phyloP scores from a whole-genome alignment of 1,140 invertebrate genomes.

The Chymomyza costata region DNA sequence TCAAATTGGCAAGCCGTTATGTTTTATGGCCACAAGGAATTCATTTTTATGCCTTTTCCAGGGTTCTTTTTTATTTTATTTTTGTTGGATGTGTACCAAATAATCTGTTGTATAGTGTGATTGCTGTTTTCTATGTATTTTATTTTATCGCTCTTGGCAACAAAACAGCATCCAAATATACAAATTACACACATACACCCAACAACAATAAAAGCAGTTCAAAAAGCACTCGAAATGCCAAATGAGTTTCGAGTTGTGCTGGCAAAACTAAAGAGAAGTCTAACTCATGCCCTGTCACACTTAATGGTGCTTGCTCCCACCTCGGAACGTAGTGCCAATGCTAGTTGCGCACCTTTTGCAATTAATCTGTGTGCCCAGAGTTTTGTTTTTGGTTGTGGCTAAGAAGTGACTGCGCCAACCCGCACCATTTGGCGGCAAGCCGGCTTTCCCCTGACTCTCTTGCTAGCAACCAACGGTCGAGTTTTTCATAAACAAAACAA shows the following conservation, averaged over 20 bases:
- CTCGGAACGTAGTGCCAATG: constrained; percentile 6
- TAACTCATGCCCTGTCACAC: constrained; percentile 49
- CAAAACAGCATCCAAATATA: constrained; percentile 29
- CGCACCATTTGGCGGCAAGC: too few relatives aligned
- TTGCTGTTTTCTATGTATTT: constrained; percentile 65
- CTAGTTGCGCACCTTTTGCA: constrained; percentile 34
- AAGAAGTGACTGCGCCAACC: constrained; percentile 16
- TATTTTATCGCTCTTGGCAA: constrained; percentile 67
- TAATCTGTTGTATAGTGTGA: too few relatives aligned
- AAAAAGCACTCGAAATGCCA: constrained; percentile 72
- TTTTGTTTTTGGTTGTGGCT: constrained; percentile 13
- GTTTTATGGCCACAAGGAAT: constrained; percentile 70
- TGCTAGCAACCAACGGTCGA: too few relatives aligned
- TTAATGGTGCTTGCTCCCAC: constrained; percentile 31
- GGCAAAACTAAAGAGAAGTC: too few relatives aligned
- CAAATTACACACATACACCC: constrained; percentile 27
- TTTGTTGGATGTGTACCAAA: too few relatives aligned
- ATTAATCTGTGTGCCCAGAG: constrained; percentile 29
- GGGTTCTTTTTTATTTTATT: too few relatives aligned
- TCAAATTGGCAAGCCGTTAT: constrained; percentile 70
- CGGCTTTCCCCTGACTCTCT: too few relatives aligned
- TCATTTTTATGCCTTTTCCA: too few relatives aligned
- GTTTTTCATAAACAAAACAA: constrained; percentile 70
- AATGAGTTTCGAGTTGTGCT: constrained; percentile 57
- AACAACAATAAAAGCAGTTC: constrained; percentile 70